Evolutionary conservation across 2,888 invertebrate genomes (phyloP).

Genomic region (Scaptomyza polygonia): DNA sequence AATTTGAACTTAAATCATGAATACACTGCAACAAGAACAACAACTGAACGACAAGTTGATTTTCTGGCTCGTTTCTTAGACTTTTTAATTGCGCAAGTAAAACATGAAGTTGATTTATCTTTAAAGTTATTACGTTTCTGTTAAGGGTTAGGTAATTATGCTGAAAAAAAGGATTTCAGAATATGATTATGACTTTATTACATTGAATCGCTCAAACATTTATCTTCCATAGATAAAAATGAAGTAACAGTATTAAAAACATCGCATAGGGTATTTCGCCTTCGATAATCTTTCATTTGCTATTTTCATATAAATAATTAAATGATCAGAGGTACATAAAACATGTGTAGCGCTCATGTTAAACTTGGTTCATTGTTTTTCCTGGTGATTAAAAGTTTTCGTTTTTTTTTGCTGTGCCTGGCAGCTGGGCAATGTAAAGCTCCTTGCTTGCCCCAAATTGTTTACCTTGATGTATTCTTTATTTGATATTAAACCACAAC

Average conservation of each 20-base stretch:
- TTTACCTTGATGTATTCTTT: conserved; percentile 1
- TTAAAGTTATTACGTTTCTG: neutral
- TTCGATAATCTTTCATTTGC: neutral
- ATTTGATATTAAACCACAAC: conserved; percentile 31
- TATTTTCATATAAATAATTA: conserved; percentile 29
- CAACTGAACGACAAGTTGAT: conserved; percentile 43
- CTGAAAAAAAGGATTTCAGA: too few relatives aligned
- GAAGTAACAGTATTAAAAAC: too few relatives aligned
- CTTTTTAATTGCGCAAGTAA: conserved; percentile 45
- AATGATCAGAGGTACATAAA: conserved; percentile 13
- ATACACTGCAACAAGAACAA: conserved; percentile 20
- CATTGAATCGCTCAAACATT: too few relatives aligned
- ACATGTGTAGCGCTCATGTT: conserved; percentile 72
- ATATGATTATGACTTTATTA: too few relatives aligned
- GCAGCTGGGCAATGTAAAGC: conserved; percentile 5
- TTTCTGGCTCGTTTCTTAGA: conserved; percentile 50
- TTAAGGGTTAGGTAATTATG: neutral
- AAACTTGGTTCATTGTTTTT: conserved; percentile 12
- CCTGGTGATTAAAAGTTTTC: neutral
- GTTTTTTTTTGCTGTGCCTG: conserved; percentile 16
- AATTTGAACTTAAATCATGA: conserved; percentile 75
- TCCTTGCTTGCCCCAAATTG: conserved; percentile 8
- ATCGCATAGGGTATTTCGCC: neutral
- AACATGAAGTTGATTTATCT: conserved; percentile 23
- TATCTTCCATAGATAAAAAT: too few relatives aligned